phyloP scores from a whole-genome alignment of 1,140 invertebrate species.

The Argopecten irradians region DNA sequence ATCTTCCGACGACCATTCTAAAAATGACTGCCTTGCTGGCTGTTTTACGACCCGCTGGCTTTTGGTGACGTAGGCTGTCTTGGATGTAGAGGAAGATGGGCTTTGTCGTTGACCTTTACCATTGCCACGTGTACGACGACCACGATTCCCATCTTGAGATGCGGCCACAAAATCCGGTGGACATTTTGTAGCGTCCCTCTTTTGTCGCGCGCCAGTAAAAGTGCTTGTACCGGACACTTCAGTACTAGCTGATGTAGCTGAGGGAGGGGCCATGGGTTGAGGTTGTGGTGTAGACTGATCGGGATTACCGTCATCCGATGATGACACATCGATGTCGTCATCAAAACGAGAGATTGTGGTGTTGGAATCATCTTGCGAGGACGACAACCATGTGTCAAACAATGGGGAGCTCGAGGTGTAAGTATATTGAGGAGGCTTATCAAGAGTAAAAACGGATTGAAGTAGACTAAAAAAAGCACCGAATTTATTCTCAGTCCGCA shows the following conservation, averaged over 20 bases:
- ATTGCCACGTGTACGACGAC: too few relatives aligned
- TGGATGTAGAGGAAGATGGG: background rate
- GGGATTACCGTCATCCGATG: background rate
- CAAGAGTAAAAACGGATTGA: background rate
- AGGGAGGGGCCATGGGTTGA: background rate
- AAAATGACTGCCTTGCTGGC: background rate
- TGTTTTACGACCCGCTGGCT: background rate
- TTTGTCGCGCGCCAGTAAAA: too few relatives aligned
- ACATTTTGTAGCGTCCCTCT: background rate
- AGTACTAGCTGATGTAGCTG: background rate
- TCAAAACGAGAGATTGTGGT: background rate
- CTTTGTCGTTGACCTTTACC: too few relatives aligned
- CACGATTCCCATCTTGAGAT: background rate
- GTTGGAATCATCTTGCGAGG: background rate
- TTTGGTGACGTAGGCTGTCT: background rate
- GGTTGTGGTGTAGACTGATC: background rate
- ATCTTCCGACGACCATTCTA: background rate
- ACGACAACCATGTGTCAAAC: slow-evolving; percentile 25
- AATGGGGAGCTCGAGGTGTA: slow-evolving; percentile 35
- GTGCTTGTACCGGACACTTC: background rate
- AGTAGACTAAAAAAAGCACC: background rate
- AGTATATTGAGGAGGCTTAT: background rate
- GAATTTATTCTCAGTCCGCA: background rate
- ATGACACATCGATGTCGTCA: background rate
- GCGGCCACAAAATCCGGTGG: background rate